Conservation (phyloP, 2,113 vertebrate species). For the Alligator sinensis region DNA sequence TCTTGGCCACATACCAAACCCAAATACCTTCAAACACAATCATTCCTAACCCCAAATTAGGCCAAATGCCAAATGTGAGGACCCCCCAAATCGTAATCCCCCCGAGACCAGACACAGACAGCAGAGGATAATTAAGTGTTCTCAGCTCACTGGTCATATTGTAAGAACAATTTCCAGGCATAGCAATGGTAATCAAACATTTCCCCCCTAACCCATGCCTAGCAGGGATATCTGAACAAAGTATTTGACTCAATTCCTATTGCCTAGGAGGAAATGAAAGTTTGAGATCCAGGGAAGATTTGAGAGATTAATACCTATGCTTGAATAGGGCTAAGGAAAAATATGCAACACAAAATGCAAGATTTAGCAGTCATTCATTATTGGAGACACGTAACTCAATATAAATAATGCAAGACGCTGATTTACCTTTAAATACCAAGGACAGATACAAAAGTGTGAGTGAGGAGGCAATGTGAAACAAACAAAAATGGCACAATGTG, state of each 20-base stretch:
- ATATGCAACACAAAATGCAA: not conserved
- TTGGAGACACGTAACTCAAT: not conserved
- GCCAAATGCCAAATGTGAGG: constrained; percentile 53
- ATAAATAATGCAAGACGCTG: not conserved
- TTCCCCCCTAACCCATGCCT: fast-evolving
- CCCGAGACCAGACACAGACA: constrained; percentile 45
- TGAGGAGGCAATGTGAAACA: not conserved
- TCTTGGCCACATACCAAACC: constrained; percentile 53
- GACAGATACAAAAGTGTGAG: constrained; percentile 28
- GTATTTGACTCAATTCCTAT: not conserved
- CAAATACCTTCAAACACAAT: constrained; percentile 65
- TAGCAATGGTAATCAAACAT: not conserved
- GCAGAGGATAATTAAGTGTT: constrained; percentile 56
- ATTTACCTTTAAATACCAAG: constrained; percentile 35
- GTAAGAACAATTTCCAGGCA: constrained; percentile 39
- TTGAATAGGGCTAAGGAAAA: not conserved
- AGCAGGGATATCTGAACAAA: not conserved
- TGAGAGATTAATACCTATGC: not conserved
- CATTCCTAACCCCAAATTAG: constrained; percentile 69
- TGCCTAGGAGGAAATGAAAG: not conserved
- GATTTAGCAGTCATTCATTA: not conserved
- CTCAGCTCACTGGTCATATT: constrained; percentile 32
- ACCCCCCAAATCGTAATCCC: constrained; percentile 23
- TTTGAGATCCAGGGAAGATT: not conserved
- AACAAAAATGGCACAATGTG: constrained; percentile 19